Evolutionary conservation across 2,113 vertebrate genomes (phyloP).

Genomic region (Sus scrofa): T2T-Sscrofa CM000829.6:61735001-61735500

Average conservation of each 20-base stretch:
- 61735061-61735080: background rate
- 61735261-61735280: background rate
- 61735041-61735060: background rate
- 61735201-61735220: constrained; percentile 39
- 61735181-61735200: background rate
- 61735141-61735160: background rate
- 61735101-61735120: background rate
- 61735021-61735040: constrained; percentile 13
- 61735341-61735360: background rate
- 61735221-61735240: background rate
- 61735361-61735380: background rate
- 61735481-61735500: background rate
- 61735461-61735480: background rate
- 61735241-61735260: constrained; percentile 18
- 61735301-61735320: background rate
- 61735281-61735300: constrained; percentile 16
- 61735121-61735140: constrained; percentile 31
- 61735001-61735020: constrained; percentile 2
- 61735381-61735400: background rate
- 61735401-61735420: background rate
- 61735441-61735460: background rate
- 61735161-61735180: background rate
- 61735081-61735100: background rate
- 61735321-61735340: background rate
- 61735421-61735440: background rate